Percentiles rank a stretch among this genome's conserved stretches.
These are phyloP conservation scores for Castor canadensis DNA, from an alignment of 2,113 vertebrate genomes.

Conservation along the genomic window DNA sequence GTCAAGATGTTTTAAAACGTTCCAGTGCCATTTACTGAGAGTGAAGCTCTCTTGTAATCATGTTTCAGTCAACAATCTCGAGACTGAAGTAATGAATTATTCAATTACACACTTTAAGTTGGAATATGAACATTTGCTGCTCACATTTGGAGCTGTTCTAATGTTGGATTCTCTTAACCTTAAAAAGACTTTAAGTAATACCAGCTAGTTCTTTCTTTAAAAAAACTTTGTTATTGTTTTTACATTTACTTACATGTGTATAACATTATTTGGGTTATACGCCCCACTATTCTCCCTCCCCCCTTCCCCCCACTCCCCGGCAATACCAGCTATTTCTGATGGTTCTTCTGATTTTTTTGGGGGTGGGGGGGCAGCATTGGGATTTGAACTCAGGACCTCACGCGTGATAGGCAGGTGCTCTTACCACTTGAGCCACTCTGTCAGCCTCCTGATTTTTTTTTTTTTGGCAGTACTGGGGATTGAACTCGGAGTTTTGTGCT, in stretches of 20 bases:
- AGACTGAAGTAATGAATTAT: slow-evolving; percentile 44
- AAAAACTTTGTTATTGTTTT: no score
- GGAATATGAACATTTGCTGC: background rate
- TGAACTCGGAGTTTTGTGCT: no score
- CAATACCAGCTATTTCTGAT: background rate
- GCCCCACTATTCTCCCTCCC: background rate
- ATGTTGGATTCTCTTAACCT: background rate
- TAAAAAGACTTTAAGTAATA: background rate
- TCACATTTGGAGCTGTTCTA: background rate
- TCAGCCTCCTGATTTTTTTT: no score
- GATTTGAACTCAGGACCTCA: no score
- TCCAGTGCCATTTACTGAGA: background rate
- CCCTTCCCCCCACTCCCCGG: background rate
- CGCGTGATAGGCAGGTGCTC: no score
- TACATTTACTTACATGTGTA: no score
- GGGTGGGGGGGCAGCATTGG: no score
- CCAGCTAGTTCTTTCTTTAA: no score
- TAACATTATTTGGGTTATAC: no score
- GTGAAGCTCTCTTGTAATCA: background rate
- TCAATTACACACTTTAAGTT: background rate
- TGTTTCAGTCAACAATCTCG: background rate
- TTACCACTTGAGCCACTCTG: no score
- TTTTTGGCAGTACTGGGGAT: no score
- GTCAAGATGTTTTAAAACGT: background rate
- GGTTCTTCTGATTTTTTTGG: no score